Evolutionary conservation across 2,888 invertebrate species (phyloP).

Genomic region (Perdita meconis): DNA sequence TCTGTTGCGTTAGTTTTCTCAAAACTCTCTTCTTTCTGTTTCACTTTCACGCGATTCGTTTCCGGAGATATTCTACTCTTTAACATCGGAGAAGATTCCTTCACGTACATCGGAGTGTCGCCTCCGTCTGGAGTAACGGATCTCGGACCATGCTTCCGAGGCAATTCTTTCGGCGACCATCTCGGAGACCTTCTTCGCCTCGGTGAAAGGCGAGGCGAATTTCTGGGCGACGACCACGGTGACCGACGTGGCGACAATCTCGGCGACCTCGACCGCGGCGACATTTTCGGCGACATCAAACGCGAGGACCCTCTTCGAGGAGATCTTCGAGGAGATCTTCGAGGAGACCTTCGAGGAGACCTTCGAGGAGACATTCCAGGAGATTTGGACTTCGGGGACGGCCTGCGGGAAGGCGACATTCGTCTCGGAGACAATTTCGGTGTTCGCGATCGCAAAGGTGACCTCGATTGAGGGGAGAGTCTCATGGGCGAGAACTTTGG

Average conservation of each 20-base stretch:
- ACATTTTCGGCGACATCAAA: slow-evolving; percentile 68
- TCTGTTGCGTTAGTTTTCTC: slow-evolving; percentile 50
- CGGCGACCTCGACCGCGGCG: slow-evolving; percentile 70
- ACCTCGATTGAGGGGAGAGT: slow-evolving; percentile 65
- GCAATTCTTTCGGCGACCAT: slow-evolving; percentile 75
- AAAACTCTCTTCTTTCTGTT: slow-evolving; percentile 60
- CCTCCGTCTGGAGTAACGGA: slow-evolving; percentile 70
- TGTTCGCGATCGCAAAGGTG: slow-evolving; percentile 69
- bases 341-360: slow-evolving; percentile 61
- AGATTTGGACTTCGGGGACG: slow-evolving; percentile 68
- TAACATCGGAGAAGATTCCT: slow-evolving; percentile 59
- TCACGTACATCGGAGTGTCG: slow-evolving; percentile 50
- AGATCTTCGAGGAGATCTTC: slow-evolving; percentile 58
- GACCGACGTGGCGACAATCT: slow-evolving; percentile 70
- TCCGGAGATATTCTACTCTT: slow-evolving; percentile 64
- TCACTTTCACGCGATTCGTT: slow-evolving; percentile 42
- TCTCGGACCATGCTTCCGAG: slow-evolving; percentile 66
- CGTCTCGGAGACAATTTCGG: slow-evolving; percentile 74
- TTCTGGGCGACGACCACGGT: slow-evolving; percentile 73
- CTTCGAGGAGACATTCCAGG: slow-evolving; percentile 72
- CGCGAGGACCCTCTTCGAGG: too few relatives aligned
- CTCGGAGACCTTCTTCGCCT: slow-evolving; percentile 71
- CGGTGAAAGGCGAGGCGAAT: slow-evolving; percentile 75
- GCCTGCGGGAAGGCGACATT: slow-evolving; percentile 55
- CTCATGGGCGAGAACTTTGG: slow-evolving; percentile 71